Base-by-base conservation (phyloP, 2,888 invertebrate genomes). In the Orthonychiurus folsomi region DNA sequence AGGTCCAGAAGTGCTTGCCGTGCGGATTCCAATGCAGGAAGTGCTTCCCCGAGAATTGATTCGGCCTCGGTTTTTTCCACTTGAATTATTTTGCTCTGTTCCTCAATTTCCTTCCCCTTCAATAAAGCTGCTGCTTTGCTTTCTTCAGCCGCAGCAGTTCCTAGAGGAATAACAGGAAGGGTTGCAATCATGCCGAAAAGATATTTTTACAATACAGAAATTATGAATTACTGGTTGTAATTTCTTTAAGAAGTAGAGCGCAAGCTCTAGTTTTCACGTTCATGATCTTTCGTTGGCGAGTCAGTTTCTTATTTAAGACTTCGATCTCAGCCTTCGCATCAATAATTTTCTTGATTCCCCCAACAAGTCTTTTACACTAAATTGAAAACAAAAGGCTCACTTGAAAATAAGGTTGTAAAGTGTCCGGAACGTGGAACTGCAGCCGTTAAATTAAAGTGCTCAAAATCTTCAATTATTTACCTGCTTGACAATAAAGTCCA, bases 41-140 rank as follows among this genome's bases (percentile, higher is more conserved):
- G 77, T 0, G 93, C 93, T 50, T 86, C 88, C 0, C 85, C 84
- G 57, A 94, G 77, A 0, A 84, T 87, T 69, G 84, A 85, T 75
- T 89, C 89, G 0, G 93, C 93, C 55, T 93, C 93, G 0, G 82
- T 82, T 76, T 92, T 89, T 76, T 94, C 93, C 18, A 83, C 83
- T 1, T 82, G 81, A 69, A 93, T 93, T 25, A 89, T 82, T 69
- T 83, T 84, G 68, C 86, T 87, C 75, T 92, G 88, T 65, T 86
- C 86, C 69, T 87, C 89, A 61, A 93, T 89, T 77, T 92, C 90
- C 3, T 80, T 81, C 3, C 88, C 87, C 74, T 91, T 92, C 52
- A 85, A 81, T 0, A 86, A 86, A 1, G 90, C 90, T n/a, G 87
- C 81, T 27, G 81, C 80, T 74, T 93, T 91, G 76, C 92, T 93